Percentiles rank a stretch among this genome's conserved stretches.
Conservation (phyloP, 1,140 invertebrate species). For the Hetaerina americana region DNA sequence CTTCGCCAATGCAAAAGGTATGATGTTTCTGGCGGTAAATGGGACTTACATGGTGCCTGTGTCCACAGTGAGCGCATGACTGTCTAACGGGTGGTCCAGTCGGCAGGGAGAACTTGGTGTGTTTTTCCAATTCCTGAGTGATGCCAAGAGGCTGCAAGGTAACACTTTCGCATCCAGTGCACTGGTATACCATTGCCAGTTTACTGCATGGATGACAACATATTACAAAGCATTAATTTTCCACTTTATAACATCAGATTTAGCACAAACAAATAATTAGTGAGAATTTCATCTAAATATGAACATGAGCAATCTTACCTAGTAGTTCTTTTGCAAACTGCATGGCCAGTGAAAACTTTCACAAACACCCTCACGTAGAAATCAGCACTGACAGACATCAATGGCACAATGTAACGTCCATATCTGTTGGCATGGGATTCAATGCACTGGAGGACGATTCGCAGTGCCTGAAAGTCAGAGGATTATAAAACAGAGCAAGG, state of each 20-base stretch:
- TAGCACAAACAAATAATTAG: too few species aligned
- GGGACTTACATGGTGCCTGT: slow-evolving; percentile 49
- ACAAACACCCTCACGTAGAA: slow-evolving; percentile 97
- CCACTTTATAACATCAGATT: too few species aligned
- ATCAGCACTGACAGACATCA: slow-evolving; percentile 86
- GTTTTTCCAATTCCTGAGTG: slow-evolving; percentile 38
- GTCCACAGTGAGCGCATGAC: slow-evolving; percentile 63
- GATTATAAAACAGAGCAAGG: too few species aligned
- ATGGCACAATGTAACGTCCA: slow-evolving; percentile 80
- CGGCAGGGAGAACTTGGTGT: slow-evolving; percentile 50
- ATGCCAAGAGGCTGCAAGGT: slow-evolving; percentile 63
- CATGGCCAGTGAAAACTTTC: slow-evolving; percentile 59
- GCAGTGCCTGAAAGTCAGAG: slow-evolving; percentile 54
- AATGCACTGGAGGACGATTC: slow-evolving; percentile 84
- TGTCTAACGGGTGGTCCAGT: slow-evolving; percentile 47
- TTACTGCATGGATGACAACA: slow-evolving; percentile 62
- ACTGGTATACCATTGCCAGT: slow-evolving; percentile 75
- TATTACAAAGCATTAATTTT: background rate
- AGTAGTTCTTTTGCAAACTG: slow-evolving; percentile 69
- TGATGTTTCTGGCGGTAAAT: too few species aligned
- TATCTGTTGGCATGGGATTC: slow-evolving; percentile 86
- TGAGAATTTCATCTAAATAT: slow-evolving; percentile 10
- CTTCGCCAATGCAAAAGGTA: too few species aligned
- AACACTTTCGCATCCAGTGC: slow-evolving; percentile 71
- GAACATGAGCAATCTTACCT: slow-evolving; percentile 37